A percentile compares a stretch with the other conserved stretches of the same genome.
phyloP scores from a whole-genome alignment of 2,113 vertebrate genomes.

The Mirounga angustirostris region DNA sequence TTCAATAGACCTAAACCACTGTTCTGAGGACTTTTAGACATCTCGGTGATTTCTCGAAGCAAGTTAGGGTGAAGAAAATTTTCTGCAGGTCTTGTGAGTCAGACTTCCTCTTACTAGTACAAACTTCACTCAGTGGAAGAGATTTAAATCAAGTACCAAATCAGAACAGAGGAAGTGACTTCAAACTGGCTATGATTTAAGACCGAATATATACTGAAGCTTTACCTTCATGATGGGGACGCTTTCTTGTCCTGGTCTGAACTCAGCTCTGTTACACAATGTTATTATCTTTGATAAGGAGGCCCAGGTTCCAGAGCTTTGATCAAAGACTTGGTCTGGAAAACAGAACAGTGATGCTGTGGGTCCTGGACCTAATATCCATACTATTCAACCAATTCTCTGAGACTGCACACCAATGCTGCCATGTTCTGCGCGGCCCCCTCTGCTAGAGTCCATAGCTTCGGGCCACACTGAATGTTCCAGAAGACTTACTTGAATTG shows the following conservation, averaged over 20 bases:
- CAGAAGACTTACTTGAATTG: constrained; percentile 86
- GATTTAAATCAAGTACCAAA: not conserved
- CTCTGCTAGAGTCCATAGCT: not conserved
- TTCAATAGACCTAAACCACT: not conserved
- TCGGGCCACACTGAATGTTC: not conserved
- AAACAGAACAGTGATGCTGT: not conserved
- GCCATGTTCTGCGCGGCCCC: not conserved
- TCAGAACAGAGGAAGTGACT: not conserved
- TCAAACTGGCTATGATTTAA: not conserved
- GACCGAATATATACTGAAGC: not conserved
- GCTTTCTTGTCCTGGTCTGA: constrained; percentile 88
- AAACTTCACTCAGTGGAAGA: not conserved
- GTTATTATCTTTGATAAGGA: constrained; percentile 88
- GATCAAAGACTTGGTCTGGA: constrained; percentile 90
- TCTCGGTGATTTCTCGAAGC: not conserved
- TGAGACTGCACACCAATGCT: not conserved
- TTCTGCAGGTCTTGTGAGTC: not conserved
- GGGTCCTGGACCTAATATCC: not conserved
- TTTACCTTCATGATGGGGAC: constrained; percentile 91
- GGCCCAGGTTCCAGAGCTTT: constrained; percentile 88
- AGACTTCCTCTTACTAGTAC: not conserved
- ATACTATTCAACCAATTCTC: not conserved
- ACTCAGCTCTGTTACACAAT: constrained; percentile 90
- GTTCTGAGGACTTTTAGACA: not conserved
- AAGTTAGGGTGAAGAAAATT: not conserved